Base-by-base conservation (phyloP, 2,797 vertebrate genomes). In the Hydrophis major region DNA sequence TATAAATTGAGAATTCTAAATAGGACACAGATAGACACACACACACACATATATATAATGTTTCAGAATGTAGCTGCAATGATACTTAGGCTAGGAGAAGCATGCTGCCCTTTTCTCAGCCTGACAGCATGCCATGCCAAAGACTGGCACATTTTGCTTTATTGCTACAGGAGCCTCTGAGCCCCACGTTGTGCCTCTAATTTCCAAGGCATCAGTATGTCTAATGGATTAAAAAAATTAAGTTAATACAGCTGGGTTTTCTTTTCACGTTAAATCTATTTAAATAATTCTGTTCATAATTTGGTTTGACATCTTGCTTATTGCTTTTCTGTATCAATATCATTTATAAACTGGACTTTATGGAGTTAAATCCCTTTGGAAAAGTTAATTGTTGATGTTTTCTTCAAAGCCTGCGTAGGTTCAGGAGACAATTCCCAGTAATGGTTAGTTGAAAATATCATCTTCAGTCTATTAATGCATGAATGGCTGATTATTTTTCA, bases 321-420 rank as follows among this genome's bases (percentile, higher is more conserved):
- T 95, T 95, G 97, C 95, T 95, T 97, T 94, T 95, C 97, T 97
- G 95, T 95, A 88, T 89, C 93, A 96, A 93, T 55, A 94, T 57
- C 32, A 93, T 53, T 78, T 93, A 97, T 95, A 95, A 94, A 96
- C 96, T 96, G 96, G 97, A 97, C 47, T 95, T 95, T 97, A 97
- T 47, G 92, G 96, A 97, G 96, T 97, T 96, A 97, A 97, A 96
- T 97, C 97, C 95, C 97, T 91, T 97, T 97, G 97, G 91, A 94
- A 97, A 97, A 94, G 94, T 95, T 93, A 95, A 96, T 96, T 96
- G 94, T 97, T 94, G 96, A 97, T 97, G 96, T 97, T 97, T 97
- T 98, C 96, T 98, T 98, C 98, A 97, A 99, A 99, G 99, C 98
- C 98, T 97, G 98, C 98, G 96, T 99, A 99, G 98, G 98, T 98